phyloP scores from a whole-genome alignment of 2,113 vertebrate species.

The Chloroceryle aenea region DNA sequence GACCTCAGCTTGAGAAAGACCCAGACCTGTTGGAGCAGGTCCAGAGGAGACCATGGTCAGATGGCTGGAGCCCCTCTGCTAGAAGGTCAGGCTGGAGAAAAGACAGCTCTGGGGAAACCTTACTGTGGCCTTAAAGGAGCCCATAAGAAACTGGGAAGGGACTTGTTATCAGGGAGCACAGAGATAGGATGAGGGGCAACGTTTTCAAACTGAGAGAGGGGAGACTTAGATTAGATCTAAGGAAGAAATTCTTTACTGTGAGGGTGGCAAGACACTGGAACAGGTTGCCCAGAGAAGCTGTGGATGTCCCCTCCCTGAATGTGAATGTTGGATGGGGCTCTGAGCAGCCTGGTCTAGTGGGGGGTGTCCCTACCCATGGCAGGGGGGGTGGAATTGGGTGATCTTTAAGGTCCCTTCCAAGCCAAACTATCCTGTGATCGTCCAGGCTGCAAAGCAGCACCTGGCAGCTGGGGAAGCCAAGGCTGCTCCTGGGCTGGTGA shows the following conservation, averaged over 20 bases:
- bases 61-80: neutral
- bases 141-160: neutral
- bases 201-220: neutral
- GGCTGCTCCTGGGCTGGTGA: neutral
- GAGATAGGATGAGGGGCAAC: neutral
- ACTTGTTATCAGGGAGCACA: neutral
- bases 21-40: neutral
- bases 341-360: neutral
- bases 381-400: neutral
- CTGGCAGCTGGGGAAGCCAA: neutral
- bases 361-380: neutral
- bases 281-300: neutral
- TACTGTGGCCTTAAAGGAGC: neutral
- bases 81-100: neutral
- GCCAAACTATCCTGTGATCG: neutral
- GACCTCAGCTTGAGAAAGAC: neutral
- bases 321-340: neutral
- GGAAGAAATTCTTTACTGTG: neutral
- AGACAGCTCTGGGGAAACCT: neutral
- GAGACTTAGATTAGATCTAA: neutral
- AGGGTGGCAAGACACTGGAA: neutral
- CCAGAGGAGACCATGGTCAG: neutral
- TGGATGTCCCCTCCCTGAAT: neutral
- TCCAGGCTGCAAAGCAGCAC: neutral
- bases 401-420: neutral